phyloP scores from a whole-genome alignment of 2,797 vertebrate species.

The Neopelma chrysocephalum region DNA sequence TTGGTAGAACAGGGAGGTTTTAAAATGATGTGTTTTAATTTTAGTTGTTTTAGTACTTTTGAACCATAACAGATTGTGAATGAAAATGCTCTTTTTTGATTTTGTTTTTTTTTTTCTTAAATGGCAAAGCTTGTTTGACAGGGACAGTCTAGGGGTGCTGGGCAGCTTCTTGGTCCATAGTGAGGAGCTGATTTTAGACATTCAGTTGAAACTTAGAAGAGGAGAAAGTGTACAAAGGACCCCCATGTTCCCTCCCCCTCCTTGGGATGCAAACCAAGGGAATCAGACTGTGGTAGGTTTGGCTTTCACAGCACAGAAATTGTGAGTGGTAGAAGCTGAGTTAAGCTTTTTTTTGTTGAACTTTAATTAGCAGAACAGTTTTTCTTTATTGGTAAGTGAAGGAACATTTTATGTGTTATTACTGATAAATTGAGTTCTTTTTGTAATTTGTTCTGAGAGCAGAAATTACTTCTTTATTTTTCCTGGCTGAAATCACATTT shows the following conservation, averaged over 20 bases:
- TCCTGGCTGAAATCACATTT: conserved; percentile 3
- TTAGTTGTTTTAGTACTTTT: not conserved
- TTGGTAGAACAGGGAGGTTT: not conserved
- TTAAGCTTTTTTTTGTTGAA: conserved; percentile 33
- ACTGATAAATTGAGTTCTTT: conserved; percentile 27
- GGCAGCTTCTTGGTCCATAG: not conserved
- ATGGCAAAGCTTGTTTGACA: not conserved
- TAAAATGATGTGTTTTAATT: not conserved
- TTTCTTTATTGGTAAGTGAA: conserved; percentile 4
- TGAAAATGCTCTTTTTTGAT: not conserved
- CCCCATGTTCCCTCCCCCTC: not conserved
- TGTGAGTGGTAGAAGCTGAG: not conserved
- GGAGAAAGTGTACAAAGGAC: not conserved
- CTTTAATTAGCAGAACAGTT: conserved; percentile 22
- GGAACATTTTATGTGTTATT: conserved; percentile 8
- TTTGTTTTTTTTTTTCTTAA: no score
- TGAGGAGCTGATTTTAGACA: not conserved
- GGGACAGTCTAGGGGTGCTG: not conserved
- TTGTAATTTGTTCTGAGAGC: conserved; percentile 31
- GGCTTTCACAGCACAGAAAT: not conserved
- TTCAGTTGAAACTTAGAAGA: not conserved
- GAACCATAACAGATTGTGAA: not conserved
- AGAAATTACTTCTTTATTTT: not conserved
- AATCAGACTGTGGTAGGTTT: not conserved
- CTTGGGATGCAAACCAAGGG: not conserved